Conservation (phyloP, 2,797 vertebrate genomes). For the Euphonia xanthogaster region DNA sequence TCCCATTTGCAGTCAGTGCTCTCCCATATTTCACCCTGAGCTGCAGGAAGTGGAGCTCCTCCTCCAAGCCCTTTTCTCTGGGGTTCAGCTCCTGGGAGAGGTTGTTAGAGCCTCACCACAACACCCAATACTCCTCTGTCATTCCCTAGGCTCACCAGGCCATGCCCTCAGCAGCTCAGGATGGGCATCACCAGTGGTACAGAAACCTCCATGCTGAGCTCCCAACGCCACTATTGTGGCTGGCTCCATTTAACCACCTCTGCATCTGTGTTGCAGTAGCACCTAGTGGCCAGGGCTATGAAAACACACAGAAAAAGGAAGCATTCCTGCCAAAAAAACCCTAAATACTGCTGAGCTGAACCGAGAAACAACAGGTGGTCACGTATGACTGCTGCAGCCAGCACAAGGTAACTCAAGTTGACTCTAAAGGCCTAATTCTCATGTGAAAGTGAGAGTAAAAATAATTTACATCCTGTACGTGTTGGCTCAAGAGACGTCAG, state of each 20-base stretch:
- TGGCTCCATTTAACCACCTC: background rate
- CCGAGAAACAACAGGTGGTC: constrained; percentile 50
- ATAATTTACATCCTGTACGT: constrained; percentile 56
- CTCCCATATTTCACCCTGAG: background rate
- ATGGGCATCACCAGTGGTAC: background rate
- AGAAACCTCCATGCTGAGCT: background rate
- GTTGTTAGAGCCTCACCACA: background rate
- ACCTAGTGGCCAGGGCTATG: constrained; percentile 55
- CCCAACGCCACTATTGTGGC: background rate
- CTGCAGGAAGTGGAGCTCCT: background rate
- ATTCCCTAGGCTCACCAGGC: background rate
- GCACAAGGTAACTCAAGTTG: constrained; percentile 59
- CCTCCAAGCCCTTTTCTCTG: background rate
- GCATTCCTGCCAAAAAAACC: background rate
- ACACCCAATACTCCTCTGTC: fast-evolving
- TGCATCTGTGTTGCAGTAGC: constrained; percentile 60
- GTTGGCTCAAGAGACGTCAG: constrained; percentile 33
- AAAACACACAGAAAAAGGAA: background rate
- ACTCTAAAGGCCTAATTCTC: constrained; percentile 48
- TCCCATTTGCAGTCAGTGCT: background rate
- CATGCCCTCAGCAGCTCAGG: background rate
- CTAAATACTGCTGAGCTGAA: constrained; percentile 3
- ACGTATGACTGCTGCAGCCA: constrained; percentile 7
- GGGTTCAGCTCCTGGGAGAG: background rate
- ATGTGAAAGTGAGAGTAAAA: constrained; percentile 58